Evolutionary conservation across 2,113 vertebrate genomes (phyloP), one percentile per base, ranked within the genome.

Genomic region (Fulmarus glacialis): DNA sequence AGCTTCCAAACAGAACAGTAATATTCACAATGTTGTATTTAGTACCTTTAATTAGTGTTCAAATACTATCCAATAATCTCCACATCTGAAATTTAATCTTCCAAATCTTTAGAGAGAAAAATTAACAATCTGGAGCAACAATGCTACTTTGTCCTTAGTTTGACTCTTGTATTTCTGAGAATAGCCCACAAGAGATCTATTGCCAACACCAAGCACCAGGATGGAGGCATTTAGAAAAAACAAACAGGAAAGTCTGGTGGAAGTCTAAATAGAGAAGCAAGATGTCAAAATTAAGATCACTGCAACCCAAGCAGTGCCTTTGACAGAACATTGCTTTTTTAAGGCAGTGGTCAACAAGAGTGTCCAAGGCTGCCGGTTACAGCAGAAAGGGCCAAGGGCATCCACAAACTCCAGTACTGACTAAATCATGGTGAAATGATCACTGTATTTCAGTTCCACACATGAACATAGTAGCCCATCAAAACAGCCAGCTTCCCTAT

Each of bases 61-160:
- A 82, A 94, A 90, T 68, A 77, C 45, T 92, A 59, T 47, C 45
- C 81, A 87, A 80, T 79, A 88, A 93, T 64, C 55, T 82, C 50
- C 34, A 27, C 38, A 89, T 62, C 42, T 66, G 50, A 97, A 88
- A 89, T 94, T 80, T 84, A 77, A 53, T 81, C 59, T 91, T 92
- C 47, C 87, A 84, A 82, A 85, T 56, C 73, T 87, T 82, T 48
- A 85, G 29, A 89, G 81, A 68, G 27, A 85, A 90, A 85, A 82
- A 91, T 16, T 55, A 94, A 85, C 34, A 60, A 79, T 82, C 48
- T 85, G 60, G 36, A 91, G 68, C 55, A 93, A 59, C 2, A 23
- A 75, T 4, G 21, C 1, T 0, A 87, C 82, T 91, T 82, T 29
- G 58, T 79, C 84, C 48, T 83, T 56, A 68, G 43, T n/a, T 53